Conservation (phyloP, 2,888 invertebrate species). For the Aphelenchoides bicaudatus region DNA sequence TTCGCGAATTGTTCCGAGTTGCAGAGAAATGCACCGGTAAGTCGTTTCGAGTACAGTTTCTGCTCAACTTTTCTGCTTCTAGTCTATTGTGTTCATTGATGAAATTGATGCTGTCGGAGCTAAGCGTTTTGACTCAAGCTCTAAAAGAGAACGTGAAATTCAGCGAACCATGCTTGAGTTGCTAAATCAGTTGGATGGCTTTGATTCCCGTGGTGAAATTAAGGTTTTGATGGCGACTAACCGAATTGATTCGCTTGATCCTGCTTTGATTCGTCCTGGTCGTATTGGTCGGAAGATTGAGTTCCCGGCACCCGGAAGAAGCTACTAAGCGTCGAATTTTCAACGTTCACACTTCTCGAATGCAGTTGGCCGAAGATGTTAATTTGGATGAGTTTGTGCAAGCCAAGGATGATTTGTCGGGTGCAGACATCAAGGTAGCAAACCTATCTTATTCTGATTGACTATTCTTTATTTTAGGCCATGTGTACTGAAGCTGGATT, state of each 20-base stretch:
- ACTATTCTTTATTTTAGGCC: slow-evolving; percentile 6
- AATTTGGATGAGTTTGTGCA: slow-evolving; percentile 64
- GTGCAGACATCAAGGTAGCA: slow-evolving; percentile 33
- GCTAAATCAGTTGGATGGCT: slow-evolving; percentile 94
- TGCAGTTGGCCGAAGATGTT: slow-evolving; percentile 95
- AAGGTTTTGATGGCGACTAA: slow-evolving; percentile 97
- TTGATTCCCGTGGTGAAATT: slow-evolving; percentile 90
- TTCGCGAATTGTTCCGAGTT: slow-evolving; percentile 67
- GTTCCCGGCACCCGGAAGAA: slow-evolving; percentile 65
- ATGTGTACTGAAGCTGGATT: slow-evolving; percentile 99
- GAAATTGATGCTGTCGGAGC: slow-evolving; percentile 99
- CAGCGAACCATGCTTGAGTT: slow-evolving; percentile 98
- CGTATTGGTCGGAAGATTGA: slow-evolving; percentile 98
- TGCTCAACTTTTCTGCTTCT: slow-evolving; percentile 20
- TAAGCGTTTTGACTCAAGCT: slow-evolving; percentile 92
- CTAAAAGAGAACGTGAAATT: slow-evolving; percentile 72
- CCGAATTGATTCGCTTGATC: slow-evolving; percentile 94
- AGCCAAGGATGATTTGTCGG: slow-evolving; percentile 42
- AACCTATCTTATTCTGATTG: slow-evolving; percentile 3
- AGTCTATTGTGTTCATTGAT: slow-evolving; percentile 95
- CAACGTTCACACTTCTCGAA: slow-evolving; percentile 71
- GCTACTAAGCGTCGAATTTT: slow-evolving; percentile 65
- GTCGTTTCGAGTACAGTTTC: not conserved
- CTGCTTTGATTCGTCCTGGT: slow-evolving; percentile 94
- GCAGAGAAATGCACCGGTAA: slow-evolving; percentile 46